A percentile compares a stretch with the other conserved stretches of the same genome.
Evolutionary conservation across 2,797 vertebrate genomes (phyloP).

Genomic region (Amblyopsis hoosieri): DNA sequence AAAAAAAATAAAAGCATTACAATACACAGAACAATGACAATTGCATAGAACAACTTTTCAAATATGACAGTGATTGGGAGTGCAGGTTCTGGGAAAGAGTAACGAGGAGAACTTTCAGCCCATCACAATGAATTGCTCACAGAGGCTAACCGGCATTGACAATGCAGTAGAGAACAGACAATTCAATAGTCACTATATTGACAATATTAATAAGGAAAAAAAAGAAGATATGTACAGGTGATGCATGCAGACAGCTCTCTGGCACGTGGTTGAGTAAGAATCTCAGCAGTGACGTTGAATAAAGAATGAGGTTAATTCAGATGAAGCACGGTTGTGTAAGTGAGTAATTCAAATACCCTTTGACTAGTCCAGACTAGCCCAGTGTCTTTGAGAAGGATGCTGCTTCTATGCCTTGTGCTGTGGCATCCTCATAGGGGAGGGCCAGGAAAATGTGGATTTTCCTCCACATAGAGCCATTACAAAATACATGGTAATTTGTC

Average conservation of each 20-base stretch:
- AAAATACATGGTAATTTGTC: too few relatives aligned
- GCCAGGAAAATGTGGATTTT: too few relatives aligned
- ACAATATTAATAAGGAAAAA: constrained; percentile 22
- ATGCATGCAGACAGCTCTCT: constrained; percentile 20
- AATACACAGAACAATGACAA: constrained; percentile 69
- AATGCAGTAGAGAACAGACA: constrained; percentile 46
- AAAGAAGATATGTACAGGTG: constrained; percentile 43
- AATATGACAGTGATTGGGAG: constrained; percentile 61
- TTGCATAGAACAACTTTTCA: constrained; percentile 80
- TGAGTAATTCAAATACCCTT: not conserved
- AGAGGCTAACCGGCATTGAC: constrained; percentile 48
- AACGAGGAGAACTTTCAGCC: constrained; percentile 26
- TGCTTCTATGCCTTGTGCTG: not conserved
- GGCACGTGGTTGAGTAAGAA: not conserved
- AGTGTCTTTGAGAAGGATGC: constrained; percentile 22
- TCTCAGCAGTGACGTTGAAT: not conserved
- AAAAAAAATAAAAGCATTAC: constrained; percentile 49
- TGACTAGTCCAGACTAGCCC: not conserved
- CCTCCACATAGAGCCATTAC: too few relatives aligned
- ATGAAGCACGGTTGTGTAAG: not conserved
- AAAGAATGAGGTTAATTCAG: not conserved
- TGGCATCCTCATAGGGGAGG: too few relatives aligned
- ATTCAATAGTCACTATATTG: constrained; percentile 19
- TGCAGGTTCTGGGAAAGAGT: constrained; percentile 42
- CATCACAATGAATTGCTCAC: constrained; percentile 56